Evolutionary conservation across 2,888 invertebrate species (phyloP).

Genomic region (Catocala fraxini): DNA sequence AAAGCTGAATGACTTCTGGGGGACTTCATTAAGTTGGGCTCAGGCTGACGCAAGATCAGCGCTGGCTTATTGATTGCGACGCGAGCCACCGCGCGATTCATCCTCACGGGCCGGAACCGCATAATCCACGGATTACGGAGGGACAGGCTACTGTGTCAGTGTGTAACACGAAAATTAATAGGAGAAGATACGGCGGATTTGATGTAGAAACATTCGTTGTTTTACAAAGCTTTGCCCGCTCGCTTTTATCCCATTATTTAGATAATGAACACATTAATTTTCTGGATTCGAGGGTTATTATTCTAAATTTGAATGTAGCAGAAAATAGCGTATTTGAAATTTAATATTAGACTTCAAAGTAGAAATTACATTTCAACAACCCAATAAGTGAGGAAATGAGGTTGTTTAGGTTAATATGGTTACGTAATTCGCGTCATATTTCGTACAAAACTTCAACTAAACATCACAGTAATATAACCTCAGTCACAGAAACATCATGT

Average conservation of each 20-base stretch:
- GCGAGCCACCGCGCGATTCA: slow-evolving; percentile 50
- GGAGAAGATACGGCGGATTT: slow-evolving; percentile 28
- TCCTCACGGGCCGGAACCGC: slow-evolving; percentile 52
- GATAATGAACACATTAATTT: slow-evolving; percentile 5
- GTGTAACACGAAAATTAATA: slow-evolving; percentile 55
- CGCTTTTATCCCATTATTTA: slow-evolving; percentile 13
- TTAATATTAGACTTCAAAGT: too few relatives aligned
- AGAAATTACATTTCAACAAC: too few relatives aligned
- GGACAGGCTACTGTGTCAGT: slow-evolving; percentile 57
- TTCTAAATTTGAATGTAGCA: too few relatives aligned
- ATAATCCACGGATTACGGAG: slow-evolving; percentile 66
- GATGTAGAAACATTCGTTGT: slow-evolving; percentile 38
- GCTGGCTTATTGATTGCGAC: slow-evolving; percentile 64
- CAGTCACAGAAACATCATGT: too few relatives aligned
- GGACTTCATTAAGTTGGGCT: slow-evolving; percentile 71
- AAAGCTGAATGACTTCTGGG: slow-evolving; percentile 41
- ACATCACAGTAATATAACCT: too few relatives aligned
- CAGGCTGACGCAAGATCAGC: slow-evolving; percentile 61
- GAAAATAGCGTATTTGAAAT: too few relatives aligned
- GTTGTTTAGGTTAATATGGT: too few relatives aligned
- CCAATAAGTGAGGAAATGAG: too few relatives aligned
- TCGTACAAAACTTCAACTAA: background rate
- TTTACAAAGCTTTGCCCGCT: slow-evolving; percentile 16
- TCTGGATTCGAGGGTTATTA: background rate
- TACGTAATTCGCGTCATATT: background rate